Percentiles rank a stretch among this genome's conserved stretches.
These are phyloP conservation scores for Gobiocypris rarus DNA, from an alignment of 2,113 vertebrate genomes.

Conservation along the genomic window DNA sequence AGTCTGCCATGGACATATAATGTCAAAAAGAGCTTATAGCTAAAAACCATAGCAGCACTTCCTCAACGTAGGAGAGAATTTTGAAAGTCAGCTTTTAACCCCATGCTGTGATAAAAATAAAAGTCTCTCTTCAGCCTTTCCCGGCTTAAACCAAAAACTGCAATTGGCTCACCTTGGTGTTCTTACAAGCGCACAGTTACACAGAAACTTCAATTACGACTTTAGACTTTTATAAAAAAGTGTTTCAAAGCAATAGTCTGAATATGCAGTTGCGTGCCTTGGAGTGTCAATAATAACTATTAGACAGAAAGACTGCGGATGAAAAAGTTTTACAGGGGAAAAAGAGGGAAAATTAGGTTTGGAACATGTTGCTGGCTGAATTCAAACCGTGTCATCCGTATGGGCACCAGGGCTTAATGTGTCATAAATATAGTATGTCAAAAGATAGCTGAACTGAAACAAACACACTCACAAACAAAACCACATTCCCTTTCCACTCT, in stretches of 20 bases:
- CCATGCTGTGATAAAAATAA: constrained; percentile 36
- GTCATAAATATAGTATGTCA: background rate
- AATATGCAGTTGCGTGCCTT: background rate
- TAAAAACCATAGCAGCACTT: constrained; percentile 8
- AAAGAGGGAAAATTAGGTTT: background rate
- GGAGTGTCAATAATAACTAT: background rate
- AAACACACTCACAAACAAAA: constrained; percentile 14
- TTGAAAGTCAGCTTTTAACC: constrained; percentile 12
- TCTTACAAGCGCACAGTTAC: background rate
- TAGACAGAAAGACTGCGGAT: background rate
- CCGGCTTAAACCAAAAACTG: background rate
- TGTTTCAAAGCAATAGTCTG: background rate
- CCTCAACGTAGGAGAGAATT: background rate
- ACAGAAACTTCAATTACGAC: background rate
- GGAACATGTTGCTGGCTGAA: background rate
- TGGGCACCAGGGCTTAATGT: background rate
- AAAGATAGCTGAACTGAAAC: background rate
- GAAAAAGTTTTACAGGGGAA: background rate
- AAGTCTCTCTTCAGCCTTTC: constrained; percentile 21
- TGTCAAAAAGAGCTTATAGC: background rate
- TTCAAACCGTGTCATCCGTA: background rate
- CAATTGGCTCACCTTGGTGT: background rate
- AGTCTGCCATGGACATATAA: constrained; percentile 5
- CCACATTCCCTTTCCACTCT: background rate
- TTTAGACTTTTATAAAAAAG: background rate